phyloP scores from a whole-genome alignment of 2,888 invertebrate genomes.

The Brachycybe producta region DNA sequence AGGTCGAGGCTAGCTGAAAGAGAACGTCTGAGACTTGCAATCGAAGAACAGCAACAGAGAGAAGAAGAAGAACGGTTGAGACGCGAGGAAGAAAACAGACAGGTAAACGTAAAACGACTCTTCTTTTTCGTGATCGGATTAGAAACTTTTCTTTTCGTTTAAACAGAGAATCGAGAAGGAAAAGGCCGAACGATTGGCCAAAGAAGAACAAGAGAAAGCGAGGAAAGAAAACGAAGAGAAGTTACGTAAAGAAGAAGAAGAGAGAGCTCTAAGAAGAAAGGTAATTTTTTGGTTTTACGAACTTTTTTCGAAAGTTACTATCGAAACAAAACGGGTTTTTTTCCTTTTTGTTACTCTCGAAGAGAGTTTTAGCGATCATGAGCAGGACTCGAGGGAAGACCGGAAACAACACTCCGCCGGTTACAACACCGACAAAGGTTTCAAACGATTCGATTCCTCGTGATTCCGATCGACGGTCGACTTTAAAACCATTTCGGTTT shows the following conservation, averaged over 20 bases:
- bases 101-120: no score
- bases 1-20: constrained; percentile 65
- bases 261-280: constrained; percentile 72
- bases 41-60: constrained; percentile 47
- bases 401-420: constrained; percentile 31
- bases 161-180: constrained; percentile 16
- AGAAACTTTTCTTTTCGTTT: not conserved
- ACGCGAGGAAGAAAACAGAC: constrained; percentile 17
- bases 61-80: constrained; percentile 53
- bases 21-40: constrained; percentile 69
- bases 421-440: constrained; percentile 39
- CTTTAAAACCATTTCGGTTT: no score
- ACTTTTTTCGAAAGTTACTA: not conserved
- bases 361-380: constrained; percentile 83
- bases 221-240: constrained; percentile 71
- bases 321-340: no score
- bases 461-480: not conserved
- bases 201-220: constrained; percentile 37
- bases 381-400: constrained; percentile 58
- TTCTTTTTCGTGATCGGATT: not conserved
- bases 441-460: not conserved
- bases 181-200: constrained; percentile 30
- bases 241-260: constrained; percentile 72
- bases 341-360: not conserved
- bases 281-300: constrained; percentile 22